Evolutionary conservation across 1,140 invertebrate species (phyloP).

Genomic region (Grapholita molesta): DNA sequence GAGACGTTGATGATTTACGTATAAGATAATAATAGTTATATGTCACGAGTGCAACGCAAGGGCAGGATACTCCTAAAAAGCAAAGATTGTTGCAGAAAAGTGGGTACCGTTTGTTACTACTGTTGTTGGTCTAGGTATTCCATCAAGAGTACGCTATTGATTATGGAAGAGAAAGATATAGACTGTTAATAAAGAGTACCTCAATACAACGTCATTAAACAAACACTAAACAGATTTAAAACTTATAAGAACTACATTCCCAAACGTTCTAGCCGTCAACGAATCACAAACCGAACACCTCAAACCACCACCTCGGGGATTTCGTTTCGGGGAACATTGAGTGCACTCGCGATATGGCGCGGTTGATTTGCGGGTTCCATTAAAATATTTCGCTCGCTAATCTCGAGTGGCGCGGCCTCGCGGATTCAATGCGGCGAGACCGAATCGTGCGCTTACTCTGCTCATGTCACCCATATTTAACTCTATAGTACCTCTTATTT

Average conservation of each 20-base stretch:
- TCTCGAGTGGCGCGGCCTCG: conserved; percentile 29
- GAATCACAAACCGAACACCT: background rate
- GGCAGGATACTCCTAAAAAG: too few relatives aligned
- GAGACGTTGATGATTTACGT: too few relatives aligned
- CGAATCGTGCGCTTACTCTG: background rate
- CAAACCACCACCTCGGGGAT: background rate
- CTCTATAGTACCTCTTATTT: background rate
- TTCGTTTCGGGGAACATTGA: conserved; percentile 5
- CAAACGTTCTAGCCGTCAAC: background rate
- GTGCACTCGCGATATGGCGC: conserved; percentile 1
- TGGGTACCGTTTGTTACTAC: too few relatives aligned
- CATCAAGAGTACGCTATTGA: too few relatives aligned
- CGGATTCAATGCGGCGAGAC: conserved; percentile 13
- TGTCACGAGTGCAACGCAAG: too few relatives aligned
- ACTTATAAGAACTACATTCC: background rate
- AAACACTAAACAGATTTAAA: background rate
- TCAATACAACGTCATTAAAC: too few relatives aligned
- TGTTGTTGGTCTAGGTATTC: too few relatives aligned
- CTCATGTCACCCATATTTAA: conserved; percentile 12
- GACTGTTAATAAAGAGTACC: too few relatives aligned
- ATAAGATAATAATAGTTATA: too few relatives aligned
- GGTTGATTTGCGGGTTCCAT: conserved; percentile 25
- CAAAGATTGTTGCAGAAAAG: too few relatives aligned
- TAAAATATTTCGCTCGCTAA: conserved; percentile 35
- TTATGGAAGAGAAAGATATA: too few relatives aligned